A percentile compares a stretch with the other conserved stretches of the same genome.
Evolutionary conservation across 2,888 invertebrate species (phyloP).

Genomic region (Pseudococcus jackbeardsleyi): DNA sequence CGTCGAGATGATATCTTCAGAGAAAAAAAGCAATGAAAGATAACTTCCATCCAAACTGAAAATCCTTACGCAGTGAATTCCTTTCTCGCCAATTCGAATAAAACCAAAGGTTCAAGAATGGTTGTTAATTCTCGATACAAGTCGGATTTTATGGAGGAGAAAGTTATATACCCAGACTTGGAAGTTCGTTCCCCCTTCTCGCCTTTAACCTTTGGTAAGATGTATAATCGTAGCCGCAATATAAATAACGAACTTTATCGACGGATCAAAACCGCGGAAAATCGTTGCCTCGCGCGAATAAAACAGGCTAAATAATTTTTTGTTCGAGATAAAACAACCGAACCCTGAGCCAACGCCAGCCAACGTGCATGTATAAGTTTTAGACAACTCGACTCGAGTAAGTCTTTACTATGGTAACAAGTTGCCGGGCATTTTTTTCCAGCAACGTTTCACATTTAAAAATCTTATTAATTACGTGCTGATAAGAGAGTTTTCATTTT

Average conservation of each 20-base stretch:
- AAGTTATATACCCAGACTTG: not conserved
- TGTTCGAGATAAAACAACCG: not conserved
- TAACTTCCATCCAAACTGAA: not conserved
- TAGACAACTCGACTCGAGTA: not conserved
- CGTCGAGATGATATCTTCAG: not conserved
- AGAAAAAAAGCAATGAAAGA: not conserved
- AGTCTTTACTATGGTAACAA: slow-evolving; percentile 33
- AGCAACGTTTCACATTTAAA: slow-evolving; percentile 24
- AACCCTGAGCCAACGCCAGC: not conserved
- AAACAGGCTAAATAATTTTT: slow-evolving; percentile 10
- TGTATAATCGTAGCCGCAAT: slow-evolving; percentile 28
- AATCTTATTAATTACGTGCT: slow-evolving; percentile 50
- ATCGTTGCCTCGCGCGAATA: slow-evolving; percentile 2
- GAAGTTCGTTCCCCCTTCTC: not conserved
- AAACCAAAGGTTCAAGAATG: not conserved
- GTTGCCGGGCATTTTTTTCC: slow-evolving; percentile 45
- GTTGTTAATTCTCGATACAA: slow-evolving; percentile 4
- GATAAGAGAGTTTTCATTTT: slow-evolving; percentile 47
- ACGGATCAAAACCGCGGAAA: slow-evolving; percentile 33
- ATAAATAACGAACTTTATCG: slow-evolving; percentile 45
- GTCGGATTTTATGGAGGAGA: not conserved
- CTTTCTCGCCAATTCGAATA: not conserved
- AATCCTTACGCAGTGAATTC: not conserved
- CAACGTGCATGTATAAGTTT: not conserved
- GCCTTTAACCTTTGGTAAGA: slow-evolving; percentile 3